These are phyloP conservation scores for Druon quercuslanigerum DNA, from an alignment of 1,140 invertebrate genomes.

Conservation along the genomic window DNA sequence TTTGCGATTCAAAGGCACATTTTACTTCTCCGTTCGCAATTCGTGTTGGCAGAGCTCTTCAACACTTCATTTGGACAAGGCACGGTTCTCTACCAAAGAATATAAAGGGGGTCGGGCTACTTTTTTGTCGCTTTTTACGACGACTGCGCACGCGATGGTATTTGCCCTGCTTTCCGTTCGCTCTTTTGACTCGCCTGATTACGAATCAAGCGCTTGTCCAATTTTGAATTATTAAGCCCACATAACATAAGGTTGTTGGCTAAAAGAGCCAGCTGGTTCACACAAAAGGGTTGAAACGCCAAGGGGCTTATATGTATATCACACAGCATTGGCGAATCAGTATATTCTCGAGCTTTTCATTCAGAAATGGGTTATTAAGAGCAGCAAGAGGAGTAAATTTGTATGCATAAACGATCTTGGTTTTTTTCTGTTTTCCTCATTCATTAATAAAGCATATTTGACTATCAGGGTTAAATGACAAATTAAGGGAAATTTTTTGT, in stretches of 20 bases:
- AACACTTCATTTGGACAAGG: slow-evolving; percentile 69
- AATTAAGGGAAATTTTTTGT: too few species aligned
- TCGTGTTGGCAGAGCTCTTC: slow-evolving; percentile 73
- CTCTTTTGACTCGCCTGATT: slow-evolving; percentile 19
- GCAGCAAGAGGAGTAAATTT: neutral
- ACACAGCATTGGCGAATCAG: slow-evolving; percentile 8
- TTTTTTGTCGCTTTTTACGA: slow-evolving; percentile 45
- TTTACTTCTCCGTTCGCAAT: slow-evolving; percentile 68
- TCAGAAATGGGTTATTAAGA: slow-evolving; percentile 2
- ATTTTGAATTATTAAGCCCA: slow-evolving; percentile 28
- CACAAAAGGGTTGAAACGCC: slow-evolving; percentile 4
- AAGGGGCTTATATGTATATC: slow-evolving; percentile 11
- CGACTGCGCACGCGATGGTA: slow-evolving; percentile 40
- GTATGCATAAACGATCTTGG: neutral
- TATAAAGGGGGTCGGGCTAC: slow-evolving; percentile 55
- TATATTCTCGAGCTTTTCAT: slow-evolving; percentile 12
- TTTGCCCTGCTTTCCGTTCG: slow-evolving; percentile 38
- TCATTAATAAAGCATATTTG: neutral
- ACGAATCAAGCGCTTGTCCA: slow-evolving; percentile 28
- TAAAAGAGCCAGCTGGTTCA: slow-evolving; percentile 16
- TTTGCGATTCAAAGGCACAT: slow-evolving; percentile 70
- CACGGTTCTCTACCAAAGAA: slow-evolving; percentile 57
- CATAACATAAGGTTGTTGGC: slow-evolving; percentile 26
- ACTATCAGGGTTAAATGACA: too few species aligned
- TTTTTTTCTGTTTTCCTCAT: neutral